Percentiles rank a stretch among this genome's conserved stretches.
These are phyloP conservation scores for Apodemus sylvaticus DNA, from an alignment of 2,113 vertebrate species.

Conservation along the genomic window DNA sequence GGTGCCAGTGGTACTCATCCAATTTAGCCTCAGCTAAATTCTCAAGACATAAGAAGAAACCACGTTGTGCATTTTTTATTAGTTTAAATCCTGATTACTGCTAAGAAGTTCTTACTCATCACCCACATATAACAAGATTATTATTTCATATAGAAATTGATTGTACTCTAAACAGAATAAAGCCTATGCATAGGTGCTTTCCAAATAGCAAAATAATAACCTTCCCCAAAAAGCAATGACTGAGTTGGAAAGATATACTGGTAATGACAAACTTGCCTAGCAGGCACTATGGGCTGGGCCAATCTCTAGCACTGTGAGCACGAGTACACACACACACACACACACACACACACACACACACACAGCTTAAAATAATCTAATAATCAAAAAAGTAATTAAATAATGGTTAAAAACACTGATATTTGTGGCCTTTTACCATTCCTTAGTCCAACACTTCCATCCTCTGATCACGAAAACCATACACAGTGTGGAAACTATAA, in stretches of 20 bases:
- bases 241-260: background rate
- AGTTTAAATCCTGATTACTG: background rate
- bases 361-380: background rate
- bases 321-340: background rate
- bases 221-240: background rate
- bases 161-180: background rate
- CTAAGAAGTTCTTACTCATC: constrained; percentile 26
- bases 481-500: background rate
- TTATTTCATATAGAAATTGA: background rate
- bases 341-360: background rate
- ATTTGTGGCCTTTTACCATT: constrained; percentile 14
- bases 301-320: background rate
- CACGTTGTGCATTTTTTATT: background rate
- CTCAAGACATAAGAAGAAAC: background rate
- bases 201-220: constrained; percentile 11
- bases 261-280: background rate
- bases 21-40: background rate
- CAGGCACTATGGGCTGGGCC: background rate
- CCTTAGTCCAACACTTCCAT: background rate
- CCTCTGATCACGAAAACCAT: background rate
- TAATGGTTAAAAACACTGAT: background rate
- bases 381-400: constrained; percentile 28
- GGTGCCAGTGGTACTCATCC: background rate
- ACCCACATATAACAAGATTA: background rate
- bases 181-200: background rate